Evolutionary conservation across 2,113 vertebrate species (phyloP), one percentile per base, ranked within the genome.

Genomic region (Motacilla alba): DNA sequence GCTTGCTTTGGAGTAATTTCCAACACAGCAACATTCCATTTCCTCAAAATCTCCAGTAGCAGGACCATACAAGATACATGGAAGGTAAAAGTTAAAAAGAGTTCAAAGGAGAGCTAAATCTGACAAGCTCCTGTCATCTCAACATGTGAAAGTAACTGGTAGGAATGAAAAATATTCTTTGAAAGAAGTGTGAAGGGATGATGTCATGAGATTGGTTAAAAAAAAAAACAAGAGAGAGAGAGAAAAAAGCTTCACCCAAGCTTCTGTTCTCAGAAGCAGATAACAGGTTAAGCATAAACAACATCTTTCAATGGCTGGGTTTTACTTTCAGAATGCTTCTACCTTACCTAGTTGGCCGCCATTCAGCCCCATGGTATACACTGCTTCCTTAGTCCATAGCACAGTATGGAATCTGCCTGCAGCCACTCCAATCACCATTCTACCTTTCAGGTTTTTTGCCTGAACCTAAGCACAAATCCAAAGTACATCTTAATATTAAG

Each of bases 401-500:
- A 99, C 99, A 13, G 99, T 99, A 95, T 99, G 99, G 97, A 99
- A 99, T 95, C 98, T 98, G 96, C 99, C 99, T 84, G 99, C 99
- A 91, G 99, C 99, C 87, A 99, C 99, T 93, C 99, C 99, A 97
- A 98, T 98, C 94, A 99, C 97, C 44, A 96, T 97, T 96, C 98
- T 98, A 83, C 99, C 99, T 98, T 99, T 99, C 83, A 99, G 97
- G 62, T 96, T 98, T 98, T 99, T 99, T 96, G 98, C 98, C 92
- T 99, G 99, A 95, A 99, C 98, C 99, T 99, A 92, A 97, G 95
- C 90, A 96, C 64, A 96, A 95, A 96, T 89, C 53, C 93, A 92
- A 93, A 94, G 75, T 39, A 95, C 73, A 83, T 95, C 90, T 93
- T 90, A 93, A 84, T 80, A 89, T 91, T 55, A 78, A 82, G 64